Base-by-base conservation (phyloP, 2,113 vertebrate genomes). In the Perccottus glenii region DNA sequence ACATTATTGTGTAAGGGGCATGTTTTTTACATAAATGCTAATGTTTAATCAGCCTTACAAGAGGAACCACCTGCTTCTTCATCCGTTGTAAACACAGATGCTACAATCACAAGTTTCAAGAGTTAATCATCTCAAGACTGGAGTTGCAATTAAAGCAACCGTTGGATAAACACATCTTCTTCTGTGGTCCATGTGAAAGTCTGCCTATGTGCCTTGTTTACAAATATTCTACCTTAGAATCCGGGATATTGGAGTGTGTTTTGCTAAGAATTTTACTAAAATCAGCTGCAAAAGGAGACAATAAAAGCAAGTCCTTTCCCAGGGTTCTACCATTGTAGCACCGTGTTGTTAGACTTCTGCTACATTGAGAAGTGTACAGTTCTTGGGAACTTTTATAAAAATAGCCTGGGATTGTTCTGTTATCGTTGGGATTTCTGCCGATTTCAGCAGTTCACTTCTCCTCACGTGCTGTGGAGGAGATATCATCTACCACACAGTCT, bases 381-480 rank as follows among this genome's bases (percentile, higher is more conserved):
- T 51, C 47, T 33, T 72, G 74, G 60, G 60, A 44, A 52, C 58
- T 80, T 77, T 73, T 60, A 70, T 64, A 52, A 81, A 78, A 78
- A 73, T 35, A 71, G 19, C 36, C 63, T 1, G 27, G 60, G 56
- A 74, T 44, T 5, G 5, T 42, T 50, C 44, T 50, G 63, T 64
- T 84, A 79, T 81, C 63, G 60, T 44, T 8, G 45, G 48, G 78
- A 79, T 60, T 75, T 84, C 64, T 77, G 75, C 73, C 67, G 81
- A 78, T 74, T 62, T 68, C 60, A 74, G 68, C 48, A 36, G 40
- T 77, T 84, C 63, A 43, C 60, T 68, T 60, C 55, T 55, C 43
- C 58, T 49, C 53, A 9, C 47, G 33, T 11, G 7, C 50, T 36
- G 52, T 15, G 6, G 50, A 66, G 48, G 53, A 72, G 61, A 75